phyloP scores from a whole-genome alignment of 2,113 vertebrate genomes.

The Oreocharis arfaki region DNA sequence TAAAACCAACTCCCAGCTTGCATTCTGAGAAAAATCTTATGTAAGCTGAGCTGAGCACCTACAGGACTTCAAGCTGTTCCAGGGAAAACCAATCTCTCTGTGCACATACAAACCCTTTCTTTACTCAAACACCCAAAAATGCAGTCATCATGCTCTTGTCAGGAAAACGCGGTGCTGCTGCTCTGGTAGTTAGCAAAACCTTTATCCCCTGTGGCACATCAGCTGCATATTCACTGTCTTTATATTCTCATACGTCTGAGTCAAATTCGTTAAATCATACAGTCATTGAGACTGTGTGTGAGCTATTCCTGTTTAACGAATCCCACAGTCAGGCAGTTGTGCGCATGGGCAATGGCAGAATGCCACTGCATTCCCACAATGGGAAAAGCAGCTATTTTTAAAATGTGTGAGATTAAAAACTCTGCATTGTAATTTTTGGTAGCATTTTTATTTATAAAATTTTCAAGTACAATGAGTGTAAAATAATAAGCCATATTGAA shows the following conservation, averaged over 20 bases:
- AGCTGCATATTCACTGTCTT: neutral
- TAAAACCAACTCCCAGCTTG: neutral
- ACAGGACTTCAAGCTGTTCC: slow-evolving; percentile 7
- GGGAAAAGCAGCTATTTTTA: slow-evolving; percentile 12
- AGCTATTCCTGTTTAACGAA: neutral
- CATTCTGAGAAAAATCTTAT: slow-evolving; percentile 55
- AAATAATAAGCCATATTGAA: neutral
- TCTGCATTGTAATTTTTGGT: neutral
- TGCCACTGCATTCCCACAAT: neutral
- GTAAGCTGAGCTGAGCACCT: slow-evolving; percentile 49
- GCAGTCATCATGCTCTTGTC: neutral
- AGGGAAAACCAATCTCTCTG: slow-evolving; percentile 41
- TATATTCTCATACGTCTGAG: neutral
- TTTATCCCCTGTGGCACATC: neutral
- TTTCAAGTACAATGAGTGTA: neutral
- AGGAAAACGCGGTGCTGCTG: neutral
- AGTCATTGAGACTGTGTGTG: neutral
- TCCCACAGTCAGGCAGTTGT: neutral
- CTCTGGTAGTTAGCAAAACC: neutral
- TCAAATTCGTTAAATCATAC: neutral
- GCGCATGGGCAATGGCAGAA: neutral
- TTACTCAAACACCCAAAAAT: slow-evolving; percentile 35
- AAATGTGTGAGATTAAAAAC: neutral
- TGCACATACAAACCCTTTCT: slow-evolving; percentile 45
- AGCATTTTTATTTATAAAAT: neutral